These are phyloP conservation scores for Urocynchramus pylzowi DNA, from an alignment of 2,113 vertebrate genomes.

Conservation along the genomic window DNA sequence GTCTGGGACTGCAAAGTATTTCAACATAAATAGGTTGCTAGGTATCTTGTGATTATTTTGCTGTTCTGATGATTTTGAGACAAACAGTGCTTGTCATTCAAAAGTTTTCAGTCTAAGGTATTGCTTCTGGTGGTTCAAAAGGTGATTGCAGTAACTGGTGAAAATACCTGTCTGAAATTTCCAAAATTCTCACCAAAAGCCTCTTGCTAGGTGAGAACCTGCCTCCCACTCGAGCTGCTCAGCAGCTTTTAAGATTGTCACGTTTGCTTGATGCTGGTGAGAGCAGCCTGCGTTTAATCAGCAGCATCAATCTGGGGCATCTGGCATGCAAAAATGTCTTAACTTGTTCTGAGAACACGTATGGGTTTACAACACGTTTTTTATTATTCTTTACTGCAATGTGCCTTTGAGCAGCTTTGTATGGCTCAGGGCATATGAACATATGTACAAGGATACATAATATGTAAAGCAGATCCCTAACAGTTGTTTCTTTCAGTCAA, in stretches of 20 bases:
- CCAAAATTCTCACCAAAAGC: not conserved
- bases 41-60: not conserved
- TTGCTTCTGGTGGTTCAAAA: not conserved
- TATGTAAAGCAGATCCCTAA: not conserved
- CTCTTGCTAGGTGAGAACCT: not conserved
- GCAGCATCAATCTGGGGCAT: not conserved
- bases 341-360: not conserved
- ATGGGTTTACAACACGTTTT: not conserved
- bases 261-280: not conserved
- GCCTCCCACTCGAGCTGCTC: not conserved
- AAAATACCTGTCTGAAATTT: not conserved
- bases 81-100: not conserved
- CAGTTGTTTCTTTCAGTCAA: constrained; percentile 79
- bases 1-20: not conserved
- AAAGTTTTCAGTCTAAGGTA: not conserved
- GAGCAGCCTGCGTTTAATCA: not conserved
- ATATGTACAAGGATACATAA: not conserved
- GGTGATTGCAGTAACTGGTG: not conserved
- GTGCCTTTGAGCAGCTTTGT: constrained; percentile 11
- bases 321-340: not conserved
- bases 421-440: not conserved
- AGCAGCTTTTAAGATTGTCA: not conserved
- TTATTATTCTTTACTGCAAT: constrained; percentile 4
- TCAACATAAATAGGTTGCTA: not conserved
- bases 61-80: not conserved